These are phyloP conservation scores for Sorex maritimensis DNA, from an alignment of 2,797 vertebrate species.

Conservation along the genomic window DNA sequence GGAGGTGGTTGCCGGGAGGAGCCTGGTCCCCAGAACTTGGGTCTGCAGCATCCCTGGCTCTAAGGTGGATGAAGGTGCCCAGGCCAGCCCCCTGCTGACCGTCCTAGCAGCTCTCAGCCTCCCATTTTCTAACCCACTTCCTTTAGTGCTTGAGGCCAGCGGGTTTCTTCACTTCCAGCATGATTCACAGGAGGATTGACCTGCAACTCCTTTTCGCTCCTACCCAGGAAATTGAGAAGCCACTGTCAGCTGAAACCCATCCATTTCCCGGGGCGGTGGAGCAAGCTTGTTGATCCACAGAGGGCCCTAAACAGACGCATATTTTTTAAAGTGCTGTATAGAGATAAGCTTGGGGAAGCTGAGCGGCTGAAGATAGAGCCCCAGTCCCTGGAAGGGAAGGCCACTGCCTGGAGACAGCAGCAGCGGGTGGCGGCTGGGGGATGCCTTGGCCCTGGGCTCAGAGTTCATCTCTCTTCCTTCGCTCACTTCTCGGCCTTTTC, in stretches of 20 bases:
- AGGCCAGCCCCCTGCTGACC: background rate
- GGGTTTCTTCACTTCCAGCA: background rate
- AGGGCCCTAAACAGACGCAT: background rate
- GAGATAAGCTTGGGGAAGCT: conserved; percentile 55
- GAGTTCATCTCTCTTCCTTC: background rate
- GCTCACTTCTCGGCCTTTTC: background rate
- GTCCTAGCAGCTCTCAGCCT: background rate
- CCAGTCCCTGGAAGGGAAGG: background rate
- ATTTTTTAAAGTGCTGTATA: background rate
- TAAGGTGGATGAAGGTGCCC: background rate
- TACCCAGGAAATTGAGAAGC: background rate
- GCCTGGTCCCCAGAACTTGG: background rate
- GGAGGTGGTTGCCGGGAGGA: too few relatives aligned
- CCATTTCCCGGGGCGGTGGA: conserved; percentile 6
- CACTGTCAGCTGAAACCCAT: background rate
- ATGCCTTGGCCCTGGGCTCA: too few relatives aligned
- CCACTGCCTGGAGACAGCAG: too few relatives aligned
- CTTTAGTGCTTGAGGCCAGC: background rate
- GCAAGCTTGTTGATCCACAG: background rate
- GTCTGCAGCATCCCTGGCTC: background rate
- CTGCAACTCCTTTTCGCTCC: background rate
- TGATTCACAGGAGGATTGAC: background rate
- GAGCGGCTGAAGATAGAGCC: background rate
- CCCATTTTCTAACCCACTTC: background rate
- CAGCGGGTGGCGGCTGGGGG: too few relatives aligned